These are phyloP conservation scores for Fratercula arctica DNA, from an alignment of 2,797 vertebrate genomes.

Conservation along the genomic window DNA sequence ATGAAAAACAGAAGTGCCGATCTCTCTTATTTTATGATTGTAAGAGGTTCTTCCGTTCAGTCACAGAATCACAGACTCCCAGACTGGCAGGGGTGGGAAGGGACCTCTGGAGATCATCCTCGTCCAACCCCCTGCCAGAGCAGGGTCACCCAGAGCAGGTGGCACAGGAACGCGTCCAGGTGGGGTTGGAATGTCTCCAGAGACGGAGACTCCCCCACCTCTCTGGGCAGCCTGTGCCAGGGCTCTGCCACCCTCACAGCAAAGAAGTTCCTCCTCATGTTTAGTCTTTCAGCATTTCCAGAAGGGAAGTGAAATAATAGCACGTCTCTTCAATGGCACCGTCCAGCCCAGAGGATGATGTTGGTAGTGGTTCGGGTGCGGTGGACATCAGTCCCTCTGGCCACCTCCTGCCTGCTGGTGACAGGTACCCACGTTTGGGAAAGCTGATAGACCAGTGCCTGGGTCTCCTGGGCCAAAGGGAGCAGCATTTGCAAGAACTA, in stretches of 20 bases:
- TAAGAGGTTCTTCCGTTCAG: background rate
- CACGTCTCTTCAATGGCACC: background rate
- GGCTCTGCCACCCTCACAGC: too few species aligned
- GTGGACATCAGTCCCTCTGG: background rate
- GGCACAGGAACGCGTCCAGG: too few species aligned
- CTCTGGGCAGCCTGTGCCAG: too few species aligned
- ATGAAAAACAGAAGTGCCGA: background rate
- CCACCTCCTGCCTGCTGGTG: background rate
- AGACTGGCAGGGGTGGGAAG: too few species aligned
- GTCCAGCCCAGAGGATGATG: background rate
- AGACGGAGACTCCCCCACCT: too few species aligned
- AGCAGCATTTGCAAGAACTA: background rate
- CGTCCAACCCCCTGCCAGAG: too few species aligned
- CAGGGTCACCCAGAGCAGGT: too few species aligned
- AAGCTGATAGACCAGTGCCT: background rate
- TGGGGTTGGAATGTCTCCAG: too few species aligned
- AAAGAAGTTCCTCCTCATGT: too few species aligned
- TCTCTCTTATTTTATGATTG: background rate
- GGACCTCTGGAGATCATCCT: too few species aligned
- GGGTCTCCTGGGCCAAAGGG: background rate
- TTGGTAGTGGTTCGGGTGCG: accelerated
- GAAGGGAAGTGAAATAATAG: background rate
- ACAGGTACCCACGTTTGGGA: background rate
- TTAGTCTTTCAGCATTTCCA: background rate
- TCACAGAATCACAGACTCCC: too few species aligned